phyloP scores from a whole-genome alignment of 2,888 invertebrate species.

The Stenotaenia linearis region DNA sequence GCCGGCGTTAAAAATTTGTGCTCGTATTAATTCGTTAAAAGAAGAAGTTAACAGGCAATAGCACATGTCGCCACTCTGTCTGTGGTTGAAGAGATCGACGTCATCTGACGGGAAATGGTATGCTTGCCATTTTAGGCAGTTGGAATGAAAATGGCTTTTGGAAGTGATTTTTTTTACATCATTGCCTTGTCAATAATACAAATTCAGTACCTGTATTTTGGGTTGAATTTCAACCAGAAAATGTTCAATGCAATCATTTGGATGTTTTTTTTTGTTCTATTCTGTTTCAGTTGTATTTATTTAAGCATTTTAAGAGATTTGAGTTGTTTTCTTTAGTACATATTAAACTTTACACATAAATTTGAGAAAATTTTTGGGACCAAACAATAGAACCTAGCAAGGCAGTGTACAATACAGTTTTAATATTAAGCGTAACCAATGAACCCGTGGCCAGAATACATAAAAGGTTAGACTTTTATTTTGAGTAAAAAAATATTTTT shows the following conservation, averaged over 20 bases:
- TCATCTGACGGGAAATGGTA: conserved; percentile 4
- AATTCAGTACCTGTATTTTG: background rate
- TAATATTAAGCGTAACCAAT: background rate
- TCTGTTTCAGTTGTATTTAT: background rate
- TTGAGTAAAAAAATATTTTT: background rate
- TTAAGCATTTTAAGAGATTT: background rate
- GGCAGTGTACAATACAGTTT: background rate
- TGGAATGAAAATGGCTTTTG: conserved; percentile 11
- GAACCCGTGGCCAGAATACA: background rate
- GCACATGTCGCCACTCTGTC: background rate
- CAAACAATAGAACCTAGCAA: background rate
- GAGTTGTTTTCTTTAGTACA: background rate
- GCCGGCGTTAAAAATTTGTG: conserved; percentile 91
- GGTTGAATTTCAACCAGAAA: background rate
- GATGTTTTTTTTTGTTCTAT: background rate
- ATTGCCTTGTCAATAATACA: background rate
- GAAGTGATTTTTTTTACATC: background rate
- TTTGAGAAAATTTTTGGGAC: background rate
- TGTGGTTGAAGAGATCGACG: conserved; percentile 15
- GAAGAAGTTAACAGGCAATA: conserved; percentile 35
- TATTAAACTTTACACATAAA: too few species aligned
- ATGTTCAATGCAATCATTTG: background rate
- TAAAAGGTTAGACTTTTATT: background rate
- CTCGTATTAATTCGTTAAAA: conserved; percentile 59
- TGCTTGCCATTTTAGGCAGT: conserved; percentile 13